Evolutionary conservation across 2,113 vertebrate species (phyloP).

Genomic region (Cercopithecus mona): DNA sequence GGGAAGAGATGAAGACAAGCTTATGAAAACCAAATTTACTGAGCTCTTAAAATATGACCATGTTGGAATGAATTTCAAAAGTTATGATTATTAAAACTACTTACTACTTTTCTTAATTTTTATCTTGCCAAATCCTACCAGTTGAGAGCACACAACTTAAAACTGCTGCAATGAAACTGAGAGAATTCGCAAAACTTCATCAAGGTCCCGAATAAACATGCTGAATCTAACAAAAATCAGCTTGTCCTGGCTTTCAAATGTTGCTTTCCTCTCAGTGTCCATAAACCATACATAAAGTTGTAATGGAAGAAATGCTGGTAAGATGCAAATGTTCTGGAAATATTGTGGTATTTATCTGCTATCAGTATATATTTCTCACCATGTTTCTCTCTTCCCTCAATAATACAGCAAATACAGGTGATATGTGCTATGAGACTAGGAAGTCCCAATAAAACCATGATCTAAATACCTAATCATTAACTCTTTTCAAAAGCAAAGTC

Average conservation of each 20-base stretch:
- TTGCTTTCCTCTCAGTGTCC: conserved; percentile 78
- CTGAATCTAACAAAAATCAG: conserved; percentile 75
- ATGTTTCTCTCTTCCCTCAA: conserved; percentile 30
- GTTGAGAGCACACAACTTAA: conserved; percentile 69
- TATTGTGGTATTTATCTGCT: conserved; percentile 78
- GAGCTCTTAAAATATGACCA: conserved; percentile 70
- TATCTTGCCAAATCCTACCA: conserved; percentile 68
- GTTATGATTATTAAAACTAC: conserved; percentile 69
- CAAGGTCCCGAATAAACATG: conserved; percentile 74
- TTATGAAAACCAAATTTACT: conserved; percentile 76
- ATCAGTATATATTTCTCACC: conserved; percentile 32
- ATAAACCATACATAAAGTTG: conserved; percentile 77
- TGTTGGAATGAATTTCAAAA: conserved; percentile 67
- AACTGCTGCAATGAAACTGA: conserved; percentile 45
- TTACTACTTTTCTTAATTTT: conserved; percentile 78
- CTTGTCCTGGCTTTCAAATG: conserved; percentile 77
- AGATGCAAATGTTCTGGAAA: conserved; percentile 77
- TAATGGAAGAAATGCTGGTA: conserved; percentile 84
- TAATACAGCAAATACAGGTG: conserved; percentile 77
- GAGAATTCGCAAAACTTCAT: conserved; percentile 72
- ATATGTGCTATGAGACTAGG: conserved; percentile 79
- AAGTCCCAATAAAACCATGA: conserved; percentile 50
- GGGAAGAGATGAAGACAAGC: conserved; percentile 73
- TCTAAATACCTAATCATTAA: conserved; percentile 71
- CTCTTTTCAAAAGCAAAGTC: conserved; percentile 52